phyloP scores from a whole-genome alignment of 2,797 vertebrate species.

The Macroramphosus scolopax region DNA sequence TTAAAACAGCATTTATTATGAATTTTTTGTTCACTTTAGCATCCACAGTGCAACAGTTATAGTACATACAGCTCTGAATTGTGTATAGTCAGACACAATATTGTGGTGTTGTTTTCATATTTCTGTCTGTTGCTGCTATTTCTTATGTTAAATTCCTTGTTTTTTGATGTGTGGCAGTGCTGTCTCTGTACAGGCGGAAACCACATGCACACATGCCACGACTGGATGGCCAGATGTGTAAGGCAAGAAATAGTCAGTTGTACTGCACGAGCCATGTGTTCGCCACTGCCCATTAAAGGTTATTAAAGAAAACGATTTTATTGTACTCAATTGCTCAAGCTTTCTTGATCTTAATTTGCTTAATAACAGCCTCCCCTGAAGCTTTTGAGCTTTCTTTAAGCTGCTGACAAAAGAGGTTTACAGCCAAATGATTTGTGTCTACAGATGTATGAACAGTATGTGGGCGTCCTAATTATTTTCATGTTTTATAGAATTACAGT shows the following conservation, averaged over 20 bases:
- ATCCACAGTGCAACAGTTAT: too few species aligned
- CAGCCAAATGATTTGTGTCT: constrained; percentile 53
- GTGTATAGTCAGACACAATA: too few species aligned
- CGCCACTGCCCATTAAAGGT: constrained; percentile 73
- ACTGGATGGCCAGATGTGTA: constrained; percentile 31
- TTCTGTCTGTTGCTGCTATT: constrained; percentile 12
- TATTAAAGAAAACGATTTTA: constrained; percentile 79
- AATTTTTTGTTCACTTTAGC: constrained; percentile 23
- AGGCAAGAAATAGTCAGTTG: constrained; percentile 57
- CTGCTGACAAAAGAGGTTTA: constrained; percentile 59
- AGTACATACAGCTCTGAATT: constrained; percentile 12
- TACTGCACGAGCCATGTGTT: constrained; percentile 70
- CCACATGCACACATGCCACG: constrained; percentile 5
- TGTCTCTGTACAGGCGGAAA: constrained; percentile 5
- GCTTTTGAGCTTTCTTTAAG: constrained; percentile 44
- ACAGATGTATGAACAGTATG: constrained; percentile 35
- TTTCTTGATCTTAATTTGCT: constrained; percentile 48
- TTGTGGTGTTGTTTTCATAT: too few species aligned
- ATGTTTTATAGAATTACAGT: constrained; percentile 27
- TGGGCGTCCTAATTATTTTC: constrained; percentile 19
- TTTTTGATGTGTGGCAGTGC: constrained; percentile 23
- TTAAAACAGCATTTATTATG: constrained; percentile 36
- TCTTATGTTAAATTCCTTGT: constrained; percentile 15
- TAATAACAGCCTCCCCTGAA: constrained; percentile 64
- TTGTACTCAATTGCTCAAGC: constrained; percentile 60